Evolutionary conservation across 2,113 vertebrate genomes (phyloP).

Genomic region (Marmota flaviventris): DNA sequence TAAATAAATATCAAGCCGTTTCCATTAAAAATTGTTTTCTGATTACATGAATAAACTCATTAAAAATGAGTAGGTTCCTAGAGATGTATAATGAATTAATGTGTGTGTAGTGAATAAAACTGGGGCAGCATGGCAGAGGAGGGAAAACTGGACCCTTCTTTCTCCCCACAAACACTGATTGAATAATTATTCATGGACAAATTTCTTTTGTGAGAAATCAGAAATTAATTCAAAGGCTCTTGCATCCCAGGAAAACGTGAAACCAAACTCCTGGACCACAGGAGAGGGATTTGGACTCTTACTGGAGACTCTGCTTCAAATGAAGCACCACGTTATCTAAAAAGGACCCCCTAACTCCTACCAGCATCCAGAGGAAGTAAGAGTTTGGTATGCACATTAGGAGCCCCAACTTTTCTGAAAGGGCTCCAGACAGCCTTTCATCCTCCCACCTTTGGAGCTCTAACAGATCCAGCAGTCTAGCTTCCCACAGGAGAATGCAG

Average conservation of each 20-base stretch:
- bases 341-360: background rate
- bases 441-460: background rate
- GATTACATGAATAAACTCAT: constrained; percentile 16
- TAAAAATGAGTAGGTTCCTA: background rate
- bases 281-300: background rate
- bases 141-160: background rate
- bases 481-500: background rate
- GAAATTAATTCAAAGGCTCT: background rate
- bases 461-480: background rate
- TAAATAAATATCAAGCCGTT: background rate
- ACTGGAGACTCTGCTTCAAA: background rate
- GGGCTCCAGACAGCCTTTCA: background rate
- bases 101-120: background rate
- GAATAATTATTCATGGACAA: background rate
- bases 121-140: background rate
- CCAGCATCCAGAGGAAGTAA: background rate
- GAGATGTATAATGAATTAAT: background rate
- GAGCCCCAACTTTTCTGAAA: background rate
- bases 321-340: background rate
- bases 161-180: background rate
- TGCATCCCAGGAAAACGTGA: background rate
- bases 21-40: background rate
- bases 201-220: background rate
- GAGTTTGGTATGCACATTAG: background rate
- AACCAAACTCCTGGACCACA: background rate